These are phyloP conservation scores for Atlantisia rogersi DNA, from an alignment of 2,113 vertebrate genomes.

Conservation along the genomic window DNA sequence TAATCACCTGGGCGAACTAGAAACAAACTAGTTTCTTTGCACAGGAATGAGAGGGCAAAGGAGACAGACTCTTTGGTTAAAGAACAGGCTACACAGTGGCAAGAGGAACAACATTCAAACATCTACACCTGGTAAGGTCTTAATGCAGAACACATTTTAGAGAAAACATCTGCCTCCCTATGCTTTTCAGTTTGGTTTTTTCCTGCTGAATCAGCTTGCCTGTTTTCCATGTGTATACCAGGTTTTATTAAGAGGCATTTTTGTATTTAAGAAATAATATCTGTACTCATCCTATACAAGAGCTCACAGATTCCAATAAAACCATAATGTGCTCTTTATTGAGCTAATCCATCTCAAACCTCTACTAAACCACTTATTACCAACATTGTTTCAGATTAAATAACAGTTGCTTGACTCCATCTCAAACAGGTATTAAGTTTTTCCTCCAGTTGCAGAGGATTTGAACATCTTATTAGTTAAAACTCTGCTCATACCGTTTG, in stretches of 20 bases:
- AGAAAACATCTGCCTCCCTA: neutral
- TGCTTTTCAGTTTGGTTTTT: neutral
- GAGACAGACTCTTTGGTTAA: neutral
- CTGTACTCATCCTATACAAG: rapidly evolving
- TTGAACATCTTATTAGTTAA: neutral
- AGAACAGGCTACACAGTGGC: neutral
- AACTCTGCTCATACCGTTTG: neutral
- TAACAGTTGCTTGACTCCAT: neutral
- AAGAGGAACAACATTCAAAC: neutral
- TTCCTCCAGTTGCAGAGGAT: neutral
- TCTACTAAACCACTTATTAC: neutral
- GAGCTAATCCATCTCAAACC: neutral
- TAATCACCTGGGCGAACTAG: neutral
- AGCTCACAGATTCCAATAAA: neutral
- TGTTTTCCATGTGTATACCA: neutral
- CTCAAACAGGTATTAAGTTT: neutral
- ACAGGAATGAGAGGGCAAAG: neutral
- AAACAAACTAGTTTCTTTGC: neutral
- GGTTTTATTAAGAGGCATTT: neutral
- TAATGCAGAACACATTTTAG: neutral
- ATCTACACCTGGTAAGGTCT: neutral
- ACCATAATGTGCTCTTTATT: neutral
- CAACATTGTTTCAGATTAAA: neutral
- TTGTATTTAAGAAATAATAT: neutral
- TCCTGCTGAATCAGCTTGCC: neutral